Conservation (phyloP, 2,888 invertebrate genomes). For the Physocephala rufipes region DNA sequence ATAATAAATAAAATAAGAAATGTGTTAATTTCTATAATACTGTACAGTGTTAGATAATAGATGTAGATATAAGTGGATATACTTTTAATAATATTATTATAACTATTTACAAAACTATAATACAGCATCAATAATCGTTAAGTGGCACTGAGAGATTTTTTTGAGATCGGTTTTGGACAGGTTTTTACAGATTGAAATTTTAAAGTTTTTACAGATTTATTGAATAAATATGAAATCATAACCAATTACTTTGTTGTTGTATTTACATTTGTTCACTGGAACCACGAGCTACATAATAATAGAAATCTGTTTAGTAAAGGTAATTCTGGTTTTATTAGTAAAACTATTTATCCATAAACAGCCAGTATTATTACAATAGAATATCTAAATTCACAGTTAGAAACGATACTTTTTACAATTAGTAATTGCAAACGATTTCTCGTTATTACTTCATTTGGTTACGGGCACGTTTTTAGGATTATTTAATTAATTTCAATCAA, state of each 20-base stretch:
- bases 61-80: conserved; percentile 6
- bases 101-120: background rate
- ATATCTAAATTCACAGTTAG: conserved; percentile 19
- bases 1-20: conserved; percentile 52
- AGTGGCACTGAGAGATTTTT: no score
- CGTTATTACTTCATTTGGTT: conserved; percentile 5
- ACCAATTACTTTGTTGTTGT: conserved; percentile 29
- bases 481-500: conserved; percentile 22
- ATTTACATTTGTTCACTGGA: conserved; percentile 20
- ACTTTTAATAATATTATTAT: conserved; percentile 5
- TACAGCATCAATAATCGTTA: background rate
- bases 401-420: conserved; percentile 28
- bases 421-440: conserved; percentile 23
- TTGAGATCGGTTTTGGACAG: background rate
- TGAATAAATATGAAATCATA: conserved; percentile 31
- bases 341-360: conserved; percentile 20
- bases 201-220: conserved; percentile 20
- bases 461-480: conserved; percentile 12
- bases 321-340: conserved; percentile 26
- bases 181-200: no score
- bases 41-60: conserved; percentile 31
- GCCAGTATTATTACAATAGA: conserved; percentile 18
- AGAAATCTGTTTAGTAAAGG: conserved; percentile 21
- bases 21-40: conserved; percentile 49
- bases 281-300: conserved; percentile 10